Base-by-base conservation (phyloP, 2,113 vertebrate genomes). In the Gopherus flavomarginatus region DNA sequence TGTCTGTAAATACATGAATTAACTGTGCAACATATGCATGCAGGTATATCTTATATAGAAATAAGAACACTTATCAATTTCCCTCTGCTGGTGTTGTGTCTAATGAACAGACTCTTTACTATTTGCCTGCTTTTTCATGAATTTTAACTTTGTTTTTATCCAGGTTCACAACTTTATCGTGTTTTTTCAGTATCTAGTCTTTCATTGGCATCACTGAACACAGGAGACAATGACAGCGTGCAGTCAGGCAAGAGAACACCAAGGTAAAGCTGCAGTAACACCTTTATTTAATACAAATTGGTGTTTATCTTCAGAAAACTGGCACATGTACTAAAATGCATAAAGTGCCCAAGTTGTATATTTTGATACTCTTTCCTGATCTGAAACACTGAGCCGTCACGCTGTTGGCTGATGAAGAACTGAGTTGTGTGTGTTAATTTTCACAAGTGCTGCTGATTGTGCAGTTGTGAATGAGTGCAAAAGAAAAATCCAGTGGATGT, bases 121-220 rank as follows among this genome's bases (percentile, higher is more conserved):
- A 38, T 50, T 91, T 95, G 86, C 92, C 84, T 97, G 88, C 53
- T 29, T 96, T 85, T 92, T 97, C 98, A 94, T 97, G 95, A 89
- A 97, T 95, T 97, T 97, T 96, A 96, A 98, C 96, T 91, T 97
- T 97, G 98, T 97, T 98, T 96, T 97, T 98, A 97, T 98, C 96
- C 98, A 98, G 98, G 98, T 98, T 99, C 98, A 99, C 98, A 98
- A 89, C 98, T 97, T 97, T 96, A 97, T 98, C 97, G 94, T 99
- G 98, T 99, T 97, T 99, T 99, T 99, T 98, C 98, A 99, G 99
- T 99, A 95, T 99, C 99, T 97, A 99, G 99, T 97, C 98, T 99
- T 96, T 99, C 99, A 93, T 96, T 99, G 96, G 99, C 99, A 44
- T 99, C 99, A 9, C 98, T 99, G 96, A 99, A 98, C 98, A 98